These are phyloP conservation scores for Melanotaenia maccullochi DNA, from an alignment of 2,797 vertebrate species.

Conservation along the genomic window DNA sequence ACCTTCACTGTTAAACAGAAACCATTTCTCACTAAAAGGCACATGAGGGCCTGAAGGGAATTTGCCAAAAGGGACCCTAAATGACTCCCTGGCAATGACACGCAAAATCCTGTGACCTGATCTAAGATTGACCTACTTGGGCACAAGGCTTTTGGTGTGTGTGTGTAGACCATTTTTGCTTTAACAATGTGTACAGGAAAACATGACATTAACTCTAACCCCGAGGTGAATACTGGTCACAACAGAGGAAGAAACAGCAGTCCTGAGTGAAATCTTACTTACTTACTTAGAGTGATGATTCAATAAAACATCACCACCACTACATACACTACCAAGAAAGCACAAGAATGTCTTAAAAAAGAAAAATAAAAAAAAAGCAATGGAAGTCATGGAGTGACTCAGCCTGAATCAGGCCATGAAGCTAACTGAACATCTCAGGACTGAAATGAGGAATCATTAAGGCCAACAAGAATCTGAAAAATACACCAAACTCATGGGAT, in stretches of 20 bases:
- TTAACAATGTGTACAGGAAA: neutral
- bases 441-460: neutral
- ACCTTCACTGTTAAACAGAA: neutral
- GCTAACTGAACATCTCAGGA: too few species aligned
- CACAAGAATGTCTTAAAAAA: neutral
- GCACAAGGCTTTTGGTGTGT: neutral
- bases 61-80: neutral
- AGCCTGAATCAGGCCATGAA: neutral
- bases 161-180: neutral
- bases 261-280: neutral
- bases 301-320: neutral
- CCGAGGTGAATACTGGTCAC: neutral
- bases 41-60: neutral
- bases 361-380: neutral
- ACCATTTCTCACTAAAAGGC: neutral
- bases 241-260: neutral
- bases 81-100: neutral
- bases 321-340: neutral
- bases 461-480: neutral
- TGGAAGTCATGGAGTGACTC: neutral
- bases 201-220: neutral
- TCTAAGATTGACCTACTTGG: neutral
- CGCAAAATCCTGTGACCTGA: neutral
- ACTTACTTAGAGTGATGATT: neutral
- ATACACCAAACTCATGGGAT: neutral